These are phyloP conservation scores for Artibeus lituratus DNA, from an alignment of 2,797 vertebrate species.

Conservation along the genomic window DNA sequence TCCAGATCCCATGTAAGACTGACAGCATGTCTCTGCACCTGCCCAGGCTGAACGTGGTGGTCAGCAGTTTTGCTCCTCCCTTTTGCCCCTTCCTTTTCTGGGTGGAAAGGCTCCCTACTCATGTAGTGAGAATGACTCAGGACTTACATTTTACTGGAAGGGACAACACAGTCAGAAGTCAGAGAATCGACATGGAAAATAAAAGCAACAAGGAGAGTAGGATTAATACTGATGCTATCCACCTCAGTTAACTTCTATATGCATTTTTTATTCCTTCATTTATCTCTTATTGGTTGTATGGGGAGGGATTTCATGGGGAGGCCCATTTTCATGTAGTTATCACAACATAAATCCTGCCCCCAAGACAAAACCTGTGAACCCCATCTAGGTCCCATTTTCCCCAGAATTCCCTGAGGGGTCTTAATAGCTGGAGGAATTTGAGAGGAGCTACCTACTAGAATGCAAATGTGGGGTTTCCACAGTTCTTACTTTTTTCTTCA, in stretches of 20 bases:
- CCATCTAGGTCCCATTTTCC: background rate
- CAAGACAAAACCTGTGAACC: background rate
- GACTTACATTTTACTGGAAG: slow-evolving; percentile 54
- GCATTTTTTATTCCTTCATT: background rate
- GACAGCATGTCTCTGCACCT: background rate
- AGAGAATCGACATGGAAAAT: background rate
- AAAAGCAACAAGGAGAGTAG: background rate
- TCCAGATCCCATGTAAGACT: accelerated
- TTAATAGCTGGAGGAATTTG: background rate
- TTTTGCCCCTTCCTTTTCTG: too few relatives aligned
- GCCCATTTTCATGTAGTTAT: background rate
- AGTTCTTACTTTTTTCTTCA: slow-evolving; percentile 66
- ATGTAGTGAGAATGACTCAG: background rate
- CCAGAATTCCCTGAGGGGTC: background rate
- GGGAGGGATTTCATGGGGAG: background rate
- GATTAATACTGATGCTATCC: background rate
- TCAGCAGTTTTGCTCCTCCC: background rate
- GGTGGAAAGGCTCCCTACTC: background rate
- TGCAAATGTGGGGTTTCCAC: background rate
- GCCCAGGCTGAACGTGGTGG: accelerated
- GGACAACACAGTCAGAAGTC: background rate
- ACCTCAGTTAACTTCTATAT: background rate
- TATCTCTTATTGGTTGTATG: background rate
- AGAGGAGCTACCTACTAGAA: background rate
- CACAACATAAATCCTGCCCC: background rate